Percentiles rank a stretch among this genome's conserved stretches.
Evolutionary conservation across 2,113 vertebrate species (phyloP).

Genomic region (Trichomycterus rosablanca): DNA sequence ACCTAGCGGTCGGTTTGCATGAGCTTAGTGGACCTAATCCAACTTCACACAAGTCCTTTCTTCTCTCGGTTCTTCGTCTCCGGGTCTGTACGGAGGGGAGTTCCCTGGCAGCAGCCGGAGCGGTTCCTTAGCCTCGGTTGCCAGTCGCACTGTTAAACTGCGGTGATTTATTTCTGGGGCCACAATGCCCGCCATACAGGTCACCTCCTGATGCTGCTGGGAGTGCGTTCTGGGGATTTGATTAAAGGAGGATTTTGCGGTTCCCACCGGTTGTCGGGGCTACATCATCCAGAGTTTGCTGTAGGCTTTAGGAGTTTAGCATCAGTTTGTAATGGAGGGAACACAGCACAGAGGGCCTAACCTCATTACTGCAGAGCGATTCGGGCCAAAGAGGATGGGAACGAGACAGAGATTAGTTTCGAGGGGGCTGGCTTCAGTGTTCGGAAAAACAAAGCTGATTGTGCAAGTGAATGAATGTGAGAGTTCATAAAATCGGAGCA

Average conservation of each 20-base stretch:
- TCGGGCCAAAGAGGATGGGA: neutral
- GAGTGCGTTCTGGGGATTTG: constrained; percentile 13
- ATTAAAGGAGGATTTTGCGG: constrained; percentile 21
- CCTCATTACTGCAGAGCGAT: constrained; percentile 1
- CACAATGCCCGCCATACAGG: constrained; percentile 16
- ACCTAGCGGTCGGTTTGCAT: constrained; percentile 21
- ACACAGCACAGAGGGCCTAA: neutral
- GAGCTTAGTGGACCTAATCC: neutral
- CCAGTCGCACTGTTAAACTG: constrained; percentile 29
- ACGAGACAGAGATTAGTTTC: too few relatives aligned
- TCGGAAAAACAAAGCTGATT: too few relatives aligned
- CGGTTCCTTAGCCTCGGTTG: constrained; percentile 12
- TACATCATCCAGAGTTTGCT: neutral
- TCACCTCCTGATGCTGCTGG: neutral
- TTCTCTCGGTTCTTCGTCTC: neutral
- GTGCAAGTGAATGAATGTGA: too few relatives aligned
- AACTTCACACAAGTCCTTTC: constrained; percentile 2
- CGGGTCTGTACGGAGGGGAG: constrained; percentile 6
- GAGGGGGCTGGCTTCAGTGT: too few relatives aligned
- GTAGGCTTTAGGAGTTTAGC: neutral
- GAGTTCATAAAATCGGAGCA: too few relatives aligned
- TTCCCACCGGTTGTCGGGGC: constrained; percentile 26
- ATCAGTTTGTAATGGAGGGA: neutral
- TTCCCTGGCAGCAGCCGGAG: constrained; percentile 15
- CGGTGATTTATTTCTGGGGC: constrained; percentile 23